phyloP scores from a whole-genome alignment of 2,797 vertebrate genomes.

The Zalophus californianus region DNA sequence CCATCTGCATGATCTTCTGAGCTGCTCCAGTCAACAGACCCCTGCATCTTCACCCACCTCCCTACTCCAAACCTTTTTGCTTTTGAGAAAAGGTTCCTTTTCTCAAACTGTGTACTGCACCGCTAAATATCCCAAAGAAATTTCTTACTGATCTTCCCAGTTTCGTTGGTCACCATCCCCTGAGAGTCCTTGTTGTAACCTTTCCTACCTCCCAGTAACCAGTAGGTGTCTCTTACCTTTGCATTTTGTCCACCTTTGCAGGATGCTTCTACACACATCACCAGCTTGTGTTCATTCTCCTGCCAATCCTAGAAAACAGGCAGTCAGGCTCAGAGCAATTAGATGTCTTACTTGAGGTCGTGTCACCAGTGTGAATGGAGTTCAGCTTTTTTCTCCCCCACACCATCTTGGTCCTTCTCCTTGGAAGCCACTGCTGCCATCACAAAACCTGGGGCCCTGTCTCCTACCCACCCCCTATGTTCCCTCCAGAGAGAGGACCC shows the following conservation, averaged over 20 bases:
- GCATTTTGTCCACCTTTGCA: neutral
- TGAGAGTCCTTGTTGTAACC: neutral
- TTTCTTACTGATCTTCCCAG: neutral
- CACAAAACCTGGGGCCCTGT: neutral
- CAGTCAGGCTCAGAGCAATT: neutral
- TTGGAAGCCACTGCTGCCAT: neutral
- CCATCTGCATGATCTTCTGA: too few species aligned
- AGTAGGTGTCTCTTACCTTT: neutral
- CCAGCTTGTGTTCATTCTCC: neutral
- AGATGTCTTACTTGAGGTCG: neutral
- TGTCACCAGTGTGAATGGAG: accelerated
- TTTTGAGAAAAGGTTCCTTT: neutral
- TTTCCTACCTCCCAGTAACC: neutral
- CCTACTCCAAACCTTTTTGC: neutral
- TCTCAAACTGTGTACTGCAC: neutral
- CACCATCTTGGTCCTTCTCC: neutral
- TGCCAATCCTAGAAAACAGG: neutral
- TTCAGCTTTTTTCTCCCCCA: neutral
- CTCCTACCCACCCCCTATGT: neutral
- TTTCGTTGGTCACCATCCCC: neutral
- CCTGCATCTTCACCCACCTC: neutral
- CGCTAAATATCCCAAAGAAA: neutral
- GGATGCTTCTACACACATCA: accelerated
- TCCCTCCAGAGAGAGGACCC: neutral
- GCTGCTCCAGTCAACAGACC: neutral